Conservation (phyloP, 2,888 invertebrate species). For the Heliconius sara region DNA sequence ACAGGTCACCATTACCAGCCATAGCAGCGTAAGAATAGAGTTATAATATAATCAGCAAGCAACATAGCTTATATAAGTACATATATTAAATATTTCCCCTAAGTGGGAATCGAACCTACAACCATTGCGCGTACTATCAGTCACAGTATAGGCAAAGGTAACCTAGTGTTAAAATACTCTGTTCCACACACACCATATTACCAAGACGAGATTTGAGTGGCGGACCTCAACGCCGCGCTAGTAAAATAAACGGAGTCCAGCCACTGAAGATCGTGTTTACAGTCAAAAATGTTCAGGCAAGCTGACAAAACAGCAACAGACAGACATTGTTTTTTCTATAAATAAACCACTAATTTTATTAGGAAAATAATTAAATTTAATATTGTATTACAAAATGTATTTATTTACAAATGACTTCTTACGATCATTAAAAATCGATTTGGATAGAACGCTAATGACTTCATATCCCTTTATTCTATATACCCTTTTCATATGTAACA, state of each 20-base stretch:
- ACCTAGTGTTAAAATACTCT: background rate
- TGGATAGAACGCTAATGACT: conserved; percentile 15
- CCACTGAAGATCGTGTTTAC: too few species aligned
- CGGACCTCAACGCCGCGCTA: background rate
- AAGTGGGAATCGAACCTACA: too few species aligned
- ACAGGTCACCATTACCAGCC: too few species aligned
- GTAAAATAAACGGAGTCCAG: too few species aligned
- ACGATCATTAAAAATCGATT: background rate
- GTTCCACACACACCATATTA: background rate
- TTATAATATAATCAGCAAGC: too few species aligned
- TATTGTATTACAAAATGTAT: background rate
- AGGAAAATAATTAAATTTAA: background rate
- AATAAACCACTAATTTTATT: background rate
- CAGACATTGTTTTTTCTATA: background rate
- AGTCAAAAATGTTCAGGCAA: too few species aligned
- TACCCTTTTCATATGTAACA: too few species aligned
- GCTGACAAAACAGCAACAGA: background rate
- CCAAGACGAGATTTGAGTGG: background rate
- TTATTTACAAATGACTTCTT: background rate
- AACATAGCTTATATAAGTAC: too few species aligned
- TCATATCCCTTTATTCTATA: background rate
- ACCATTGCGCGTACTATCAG: too few species aligned
- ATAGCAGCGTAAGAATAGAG: too few species aligned
- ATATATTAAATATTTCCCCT: too few species aligned
- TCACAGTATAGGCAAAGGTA: background rate